Base-by-base conservation (phyloP, 2,113 vertebrate species). In the Misgurnus anguillicaudatus region DNA sequence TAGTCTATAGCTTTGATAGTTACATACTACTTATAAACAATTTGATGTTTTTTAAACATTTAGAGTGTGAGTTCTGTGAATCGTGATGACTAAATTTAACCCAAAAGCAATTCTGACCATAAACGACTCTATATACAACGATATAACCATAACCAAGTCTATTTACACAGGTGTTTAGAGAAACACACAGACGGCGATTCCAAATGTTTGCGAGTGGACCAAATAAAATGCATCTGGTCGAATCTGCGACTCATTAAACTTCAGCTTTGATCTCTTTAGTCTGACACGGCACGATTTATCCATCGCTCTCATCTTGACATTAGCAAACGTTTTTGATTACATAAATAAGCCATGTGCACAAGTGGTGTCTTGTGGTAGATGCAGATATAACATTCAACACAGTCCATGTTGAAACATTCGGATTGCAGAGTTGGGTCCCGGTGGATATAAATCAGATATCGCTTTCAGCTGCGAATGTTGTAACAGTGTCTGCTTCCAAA, bases 181-280 rank as follows among this genome's bases (percentile, higher is more conserved):
- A 42, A 51, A 4, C 39, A 19, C 63, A 78, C 19, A n/a, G 1
- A 48, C 60, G 51, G 39, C 11, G 21, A 84, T 70, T 68, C 66
- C 78, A 87, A 89, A 87, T 74, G 84, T 88, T 88, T 88, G 62
- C 75, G 67, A 58, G 14, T 9, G 45, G 0, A 6, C 42, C 74
- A 86, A 89, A 92, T 79, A 84, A 68, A 75, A 58, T 38, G 61
- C 85, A 79, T 81, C 77, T 86, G 66, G 2, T 36, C 24, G 0
- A 36, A 21, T 14, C 42, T 68, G 61, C 51, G 24, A 66, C 60
- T 67, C 42, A 47, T 71, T 64, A 63, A 19, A 51, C 47, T 60
- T 75, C 5, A 48, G 24, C 65, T 53, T 51, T 69, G 11, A 53
- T n/a, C 6, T 55, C 31, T 17, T n/a, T 8, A 24, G 61, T 5